Evolutionary conservation across 2,888 invertebrate species (phyloP).

Genomic region (Pegoplata infirma): DNA sequence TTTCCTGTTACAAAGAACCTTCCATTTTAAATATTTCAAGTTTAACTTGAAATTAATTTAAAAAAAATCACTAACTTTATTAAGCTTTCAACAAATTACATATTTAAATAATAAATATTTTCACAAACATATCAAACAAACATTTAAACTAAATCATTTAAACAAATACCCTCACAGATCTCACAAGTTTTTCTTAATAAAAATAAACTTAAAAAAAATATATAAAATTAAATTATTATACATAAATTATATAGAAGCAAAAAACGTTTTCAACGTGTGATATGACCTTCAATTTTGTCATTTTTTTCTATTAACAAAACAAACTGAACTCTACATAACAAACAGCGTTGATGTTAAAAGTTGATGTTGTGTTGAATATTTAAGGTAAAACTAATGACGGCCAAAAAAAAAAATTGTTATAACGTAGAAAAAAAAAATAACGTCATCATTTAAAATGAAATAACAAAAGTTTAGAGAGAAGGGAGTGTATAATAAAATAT

Average conservation of each 20-base stretch:
- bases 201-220: constrained; percentile 16
- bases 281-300: constrained; percentile 43
- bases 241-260: constrained; percentile 11
- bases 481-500: constrained; percentile 25
- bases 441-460: constrained; percentile 51
- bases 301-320: constrained; percentile 15
- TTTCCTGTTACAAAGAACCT: no score
- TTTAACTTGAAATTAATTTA: no score
- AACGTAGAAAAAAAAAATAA: constrained; percentile 45
- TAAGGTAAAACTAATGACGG: constrained; percentile 25
- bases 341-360: constrained; percentile 8
- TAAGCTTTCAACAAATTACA: neutral
- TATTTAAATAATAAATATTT: neutral
- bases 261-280: constrained; percentile 37
- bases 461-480: neutral
- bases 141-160: neutral
- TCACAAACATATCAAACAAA: neutral
- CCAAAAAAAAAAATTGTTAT: constrained; percentile 27
- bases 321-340: constrained; percentile 4
- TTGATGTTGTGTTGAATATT: constrained; percentile 1
- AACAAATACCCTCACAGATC: neutral
- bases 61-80: neutral
- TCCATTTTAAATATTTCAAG: no score
- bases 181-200: constrained; percentile 3
- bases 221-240: constrained; percentile 27